These are phyloP conservation scores for Diarsia rubi DNA, from an alignment of 2,888 invertebrate species.

Conservation along the genomic window DNA sequence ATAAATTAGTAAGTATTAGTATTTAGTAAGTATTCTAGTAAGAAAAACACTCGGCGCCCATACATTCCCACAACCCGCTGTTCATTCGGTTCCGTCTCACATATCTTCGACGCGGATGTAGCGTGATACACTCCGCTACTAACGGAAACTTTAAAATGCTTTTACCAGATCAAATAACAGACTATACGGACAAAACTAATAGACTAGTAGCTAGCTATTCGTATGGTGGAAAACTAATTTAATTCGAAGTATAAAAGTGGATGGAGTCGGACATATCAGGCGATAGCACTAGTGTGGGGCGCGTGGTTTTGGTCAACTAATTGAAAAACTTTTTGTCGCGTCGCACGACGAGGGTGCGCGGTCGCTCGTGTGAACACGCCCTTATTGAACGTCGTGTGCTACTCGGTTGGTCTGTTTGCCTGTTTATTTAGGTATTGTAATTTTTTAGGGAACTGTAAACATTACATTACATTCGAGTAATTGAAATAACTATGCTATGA, in stretches of 20 bases:
- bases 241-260: slow-evolving; percentile 81
- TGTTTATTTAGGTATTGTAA: background rate
- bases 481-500: background rate
- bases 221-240: slow-evolving; percentile 81
- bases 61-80: background rate
- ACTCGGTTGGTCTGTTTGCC: background rate
- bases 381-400: slow-evolving; percentile 5
- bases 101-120: background rate
- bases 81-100: background rate
- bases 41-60: background rate
- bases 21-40: too few relatives aligned
- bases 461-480: background rate
- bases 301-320: slow-evolving; percentile 80
- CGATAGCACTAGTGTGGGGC: slow-evolving; percentile 57
- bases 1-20: too few relatives aligned
- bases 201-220: slow-evolving; percentile 66
- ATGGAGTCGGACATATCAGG: slow-evolving; percentile 70
- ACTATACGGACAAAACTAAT: slow-evolving; percentile 62
- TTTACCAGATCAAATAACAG: slow-evolving; percentile 72
- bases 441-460: background rate
- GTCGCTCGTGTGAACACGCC: slow-evolving; percentile 61
- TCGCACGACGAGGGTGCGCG: slow-evolving; percentile 63
- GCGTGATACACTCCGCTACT: slow-evolving; percentile 27
- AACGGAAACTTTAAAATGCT: slow-evolving; percentile 69
- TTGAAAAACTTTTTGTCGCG: slow-evolving; percentile 86